Conservation (phyloP, 2,113 vertebrate genomes). For the Lontra canadensis region DNA sequence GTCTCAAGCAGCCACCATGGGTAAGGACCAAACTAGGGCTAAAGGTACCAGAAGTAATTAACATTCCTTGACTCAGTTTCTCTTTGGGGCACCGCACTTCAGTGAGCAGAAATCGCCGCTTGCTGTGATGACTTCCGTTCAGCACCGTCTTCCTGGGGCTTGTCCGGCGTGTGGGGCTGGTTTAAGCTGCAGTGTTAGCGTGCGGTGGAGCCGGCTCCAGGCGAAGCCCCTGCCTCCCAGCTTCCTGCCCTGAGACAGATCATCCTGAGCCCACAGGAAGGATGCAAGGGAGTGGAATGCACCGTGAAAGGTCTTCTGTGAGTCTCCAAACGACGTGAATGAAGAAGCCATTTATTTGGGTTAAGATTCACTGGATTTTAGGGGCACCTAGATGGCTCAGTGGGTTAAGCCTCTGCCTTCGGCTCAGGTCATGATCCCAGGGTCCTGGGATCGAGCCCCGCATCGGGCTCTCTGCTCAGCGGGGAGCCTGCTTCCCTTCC, state of each 20-base stretch:
- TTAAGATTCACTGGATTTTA: neutral
- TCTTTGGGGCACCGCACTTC: neutral
- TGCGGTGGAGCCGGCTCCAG: neutral
- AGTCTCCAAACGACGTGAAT: neutral
- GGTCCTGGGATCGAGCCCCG: too few species aligned
- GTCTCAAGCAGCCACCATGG: neutral
- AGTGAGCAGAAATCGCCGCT: neutral
- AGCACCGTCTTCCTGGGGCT: accelerated
- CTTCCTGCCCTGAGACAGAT: constrained; percentile 62
- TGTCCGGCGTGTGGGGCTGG: accelerated
- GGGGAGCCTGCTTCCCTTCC: too few species aligned
- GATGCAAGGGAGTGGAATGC: neutral
- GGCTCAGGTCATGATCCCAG: too few species aligned
- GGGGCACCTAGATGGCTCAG: too few species aligned
- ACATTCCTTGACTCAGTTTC: constrained; percentile 45
- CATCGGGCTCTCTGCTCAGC: too few species aligned
- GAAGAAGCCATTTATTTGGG: neutral
- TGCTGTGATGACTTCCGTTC: neutral
- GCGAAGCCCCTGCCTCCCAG: neutral
- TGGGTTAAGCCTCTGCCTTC: too few species aligned
- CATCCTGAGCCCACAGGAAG: constrained; percentile 9
- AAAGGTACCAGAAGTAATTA: neutral
- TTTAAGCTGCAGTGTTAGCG: neutral
- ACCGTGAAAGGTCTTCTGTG: neutral
- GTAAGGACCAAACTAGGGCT: neutral